Evolutionary conservation across 1,140 invertebrate genomes (phyloP).

Genomic region (Panulirus ornatus): DNA sequence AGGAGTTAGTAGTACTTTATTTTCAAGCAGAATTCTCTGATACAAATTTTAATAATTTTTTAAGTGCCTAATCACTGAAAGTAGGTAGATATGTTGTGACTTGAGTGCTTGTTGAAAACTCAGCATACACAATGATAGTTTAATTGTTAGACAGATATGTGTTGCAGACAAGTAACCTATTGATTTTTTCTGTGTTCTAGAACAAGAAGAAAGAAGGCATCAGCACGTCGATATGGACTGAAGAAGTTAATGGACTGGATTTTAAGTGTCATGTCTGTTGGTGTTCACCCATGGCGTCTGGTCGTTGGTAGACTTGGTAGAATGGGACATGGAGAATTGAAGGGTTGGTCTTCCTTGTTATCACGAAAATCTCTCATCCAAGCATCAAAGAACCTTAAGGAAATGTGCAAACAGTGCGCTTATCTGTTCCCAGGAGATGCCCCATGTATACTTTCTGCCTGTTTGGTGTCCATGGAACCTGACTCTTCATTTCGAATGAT

Average conservation of each 20-base stretch:
- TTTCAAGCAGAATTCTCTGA: too few species aligned
- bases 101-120: too few species aligned
- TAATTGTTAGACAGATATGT: too few species aligned
- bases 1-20: too few species aligned
- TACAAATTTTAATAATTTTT: too few species aligned
- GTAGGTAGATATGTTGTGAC: too few species aligned
- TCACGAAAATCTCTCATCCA: conserved; percentile 93
- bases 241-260: conserved; percentile 98
- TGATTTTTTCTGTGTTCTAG: conserved; percentile 77
- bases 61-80: too few species aligned
- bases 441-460: conserved; percentile 96
- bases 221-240: conserved; percentile 91
- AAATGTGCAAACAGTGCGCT: conserved; percentile 93
- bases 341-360: conserved; percentile 96
- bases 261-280: conserved; percentile 94
- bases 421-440: conserved; percentile 88
- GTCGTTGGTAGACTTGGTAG: conserved; percentile 97
- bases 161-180: too few species aligned
- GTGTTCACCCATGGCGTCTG: conserved; percentile 94
- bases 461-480: conserved; percentile 96
- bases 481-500: conserved; percentile 95
- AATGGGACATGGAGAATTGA: conserved; percentile 97
- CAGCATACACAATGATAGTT: too few species aligned
- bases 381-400: conserved; percentile 91
- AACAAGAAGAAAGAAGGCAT: conserved; percentile 90